A percentile compares a stretch with the other conserved stretches of the same genome.
Conservation (phyloP, 53 echinoderm and acorn worm genomes). For the Henricia sp. region DNA sequence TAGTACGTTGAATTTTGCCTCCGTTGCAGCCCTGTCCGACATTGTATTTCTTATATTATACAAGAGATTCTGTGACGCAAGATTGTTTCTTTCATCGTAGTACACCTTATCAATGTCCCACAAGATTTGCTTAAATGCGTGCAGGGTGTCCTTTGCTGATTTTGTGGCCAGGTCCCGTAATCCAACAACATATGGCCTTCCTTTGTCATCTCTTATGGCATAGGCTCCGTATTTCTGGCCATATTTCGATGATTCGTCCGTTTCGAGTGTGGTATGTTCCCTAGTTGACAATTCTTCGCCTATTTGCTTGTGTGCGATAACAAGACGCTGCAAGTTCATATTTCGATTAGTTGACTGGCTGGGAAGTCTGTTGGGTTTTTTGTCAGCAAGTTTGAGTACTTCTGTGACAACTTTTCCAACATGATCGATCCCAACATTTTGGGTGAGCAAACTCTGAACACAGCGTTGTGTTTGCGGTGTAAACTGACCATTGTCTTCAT, state of each 20-base stretch:
- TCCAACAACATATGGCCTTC: conserved; percentile 22
- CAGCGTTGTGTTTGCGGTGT: no score
- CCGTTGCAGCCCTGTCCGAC: conserved; percentile 67
- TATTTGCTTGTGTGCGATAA: conserved; percentile 52
- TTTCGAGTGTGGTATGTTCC: conserved; percentile 35
- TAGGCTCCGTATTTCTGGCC: conserved; percentile 55
- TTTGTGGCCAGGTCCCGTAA: conserved; percentile 12
- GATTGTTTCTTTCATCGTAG: neutral
- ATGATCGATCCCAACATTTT: no score
- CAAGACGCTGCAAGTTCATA: conserved; percentile 34
- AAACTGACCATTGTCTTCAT: no score
- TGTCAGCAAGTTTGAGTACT: conserved; percentile 46
- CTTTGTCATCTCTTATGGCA: neutral
- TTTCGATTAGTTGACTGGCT: conserved; percentile 32
- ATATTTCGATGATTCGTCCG: conserved; percentile 55
- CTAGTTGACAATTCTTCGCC: neutral
- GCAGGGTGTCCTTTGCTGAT: conserved; percentile 14
- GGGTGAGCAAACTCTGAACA: no score
- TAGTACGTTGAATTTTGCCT: conserved; percentile 58
- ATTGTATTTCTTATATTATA: conserved; percentile 57
- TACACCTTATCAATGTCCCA: conserved; percentile 13
- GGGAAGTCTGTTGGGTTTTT: conserved; percentile 25
- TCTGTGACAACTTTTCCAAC: no score
- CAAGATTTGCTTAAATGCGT: conserved; percentile 12
- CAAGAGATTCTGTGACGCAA: conserved; percentile 32